A percentile compares a stretch with the other conserved stretches of the same genome.
Conservation (phyloP, 2,888 invertebrate species). For the Philereme vetulata region DNA sequence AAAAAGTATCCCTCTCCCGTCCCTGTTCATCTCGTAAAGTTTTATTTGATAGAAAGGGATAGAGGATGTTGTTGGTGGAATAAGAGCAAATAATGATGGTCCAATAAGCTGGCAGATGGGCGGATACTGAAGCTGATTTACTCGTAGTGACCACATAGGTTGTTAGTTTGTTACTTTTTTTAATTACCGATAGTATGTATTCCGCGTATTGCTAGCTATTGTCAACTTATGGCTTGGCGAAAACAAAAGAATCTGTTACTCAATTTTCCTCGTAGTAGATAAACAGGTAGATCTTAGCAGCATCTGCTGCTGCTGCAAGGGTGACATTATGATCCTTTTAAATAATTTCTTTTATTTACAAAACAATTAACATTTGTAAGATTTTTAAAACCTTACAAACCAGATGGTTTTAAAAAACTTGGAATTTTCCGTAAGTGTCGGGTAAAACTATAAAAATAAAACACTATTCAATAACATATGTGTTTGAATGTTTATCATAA, state of each 20-base stretch:
- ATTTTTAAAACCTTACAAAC: neutral
- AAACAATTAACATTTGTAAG: too few relatives aligned
- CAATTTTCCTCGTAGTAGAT: too few relatives aligned
- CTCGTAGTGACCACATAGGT: conserved; percentile 1
- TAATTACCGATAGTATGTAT: neutral
- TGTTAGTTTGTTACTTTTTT: neutral
- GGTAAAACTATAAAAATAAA: too few relatives aligned
- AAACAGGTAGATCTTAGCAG: too few relatives aligned
- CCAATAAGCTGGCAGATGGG: conserved; percentile 25
- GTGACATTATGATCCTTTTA: too few relatives aligned
- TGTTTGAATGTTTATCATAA: too few relatives aligned
- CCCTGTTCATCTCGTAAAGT: conserved; percentile 37
- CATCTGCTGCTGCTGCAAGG: too few relatives aligned
- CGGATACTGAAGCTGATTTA: conserved; percentile 19
- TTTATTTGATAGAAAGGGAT: conserved; percentile 10
- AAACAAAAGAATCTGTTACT: too few relatives aligned
- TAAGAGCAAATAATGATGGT: conserved; percentile 17
- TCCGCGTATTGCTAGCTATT: neutral
- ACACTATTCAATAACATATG: too few relatives aligned
- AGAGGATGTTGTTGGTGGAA: conserved; percentile 16
- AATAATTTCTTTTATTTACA: too few relatives aligned
- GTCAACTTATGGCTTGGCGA: too few relatives aligned
- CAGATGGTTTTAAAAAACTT: neutral
- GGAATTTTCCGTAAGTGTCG: too few relatives aligned
- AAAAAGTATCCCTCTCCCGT: conserved; percentile 42